Evolutionary conservation across 2,797 vertebrate genomes (phyloP).

Genomic region (Schizopygopsis malacanthus): DNA sequence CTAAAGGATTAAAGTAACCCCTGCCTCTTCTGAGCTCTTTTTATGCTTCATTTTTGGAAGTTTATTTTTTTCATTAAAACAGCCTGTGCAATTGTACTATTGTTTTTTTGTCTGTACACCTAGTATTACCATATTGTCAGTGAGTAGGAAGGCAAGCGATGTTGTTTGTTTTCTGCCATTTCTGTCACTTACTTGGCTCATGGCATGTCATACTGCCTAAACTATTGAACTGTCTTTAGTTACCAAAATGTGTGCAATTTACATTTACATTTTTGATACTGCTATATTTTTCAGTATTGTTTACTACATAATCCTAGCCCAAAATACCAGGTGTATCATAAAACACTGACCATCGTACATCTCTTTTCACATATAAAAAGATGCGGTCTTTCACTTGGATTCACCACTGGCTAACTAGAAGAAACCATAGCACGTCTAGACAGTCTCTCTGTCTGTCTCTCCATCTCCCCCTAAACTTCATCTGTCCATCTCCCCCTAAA

Average conservation of each 20-base stretch:
- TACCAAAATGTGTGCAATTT: not conserved
- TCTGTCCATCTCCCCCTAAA: not conserved
- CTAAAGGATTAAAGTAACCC: no score
- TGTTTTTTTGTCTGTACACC: not conserved
- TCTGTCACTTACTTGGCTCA: not conserved
- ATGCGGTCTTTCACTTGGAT: not conserved
- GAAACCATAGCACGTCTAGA: slow-evolving; percentile 38
- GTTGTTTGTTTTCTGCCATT: not conserved
- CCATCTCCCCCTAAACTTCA: not conserved
- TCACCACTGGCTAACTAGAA: slow-evolving; percentile 4
- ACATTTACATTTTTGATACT: not conserved
- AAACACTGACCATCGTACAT: not conserved
- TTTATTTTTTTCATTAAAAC: no score
- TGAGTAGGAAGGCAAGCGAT: not conserved
- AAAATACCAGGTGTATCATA: not conserved
- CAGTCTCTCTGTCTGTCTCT: slow-evolving; percentile 7
- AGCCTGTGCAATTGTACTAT: no score
- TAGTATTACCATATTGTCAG: not conserved
- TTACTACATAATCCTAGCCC: not conserved
- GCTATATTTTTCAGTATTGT: not conserved
- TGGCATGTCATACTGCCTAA: not conserved
- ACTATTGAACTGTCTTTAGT: not conserved
- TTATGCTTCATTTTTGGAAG: no score
- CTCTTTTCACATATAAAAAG: not conserved
- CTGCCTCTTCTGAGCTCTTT: no score